A percentile compares a stretch with the other conserved stretches of the same genome.
Evolutionary conservation across 2,797 vertebrate species (phyloP).

Genomic region (Vultur gryphus): DNA sequence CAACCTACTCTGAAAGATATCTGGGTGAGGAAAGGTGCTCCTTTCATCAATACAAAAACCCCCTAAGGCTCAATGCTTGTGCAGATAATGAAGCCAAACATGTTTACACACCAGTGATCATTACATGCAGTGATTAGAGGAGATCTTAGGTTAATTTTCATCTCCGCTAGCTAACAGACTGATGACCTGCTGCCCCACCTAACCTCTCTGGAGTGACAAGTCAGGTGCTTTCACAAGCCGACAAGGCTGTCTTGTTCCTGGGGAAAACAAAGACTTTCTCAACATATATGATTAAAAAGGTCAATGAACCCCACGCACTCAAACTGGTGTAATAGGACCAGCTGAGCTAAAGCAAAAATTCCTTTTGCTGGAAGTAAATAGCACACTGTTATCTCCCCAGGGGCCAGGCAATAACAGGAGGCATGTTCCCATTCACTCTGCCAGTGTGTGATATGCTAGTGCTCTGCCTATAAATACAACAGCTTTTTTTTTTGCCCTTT

Average conservation of each 20-base stretch:
- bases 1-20: conserved; percentile 24
- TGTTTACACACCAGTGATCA: conserved; percentile 25
- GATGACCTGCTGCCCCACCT: conserved; percentile 50
- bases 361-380: conserved; percentile 53
- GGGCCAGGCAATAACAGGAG: conserved; percentile 50
- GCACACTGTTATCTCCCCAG: conserved; percentile 50
- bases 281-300: conserved; percentile 38
- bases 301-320: conserved; percentile 1
- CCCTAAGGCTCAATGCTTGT: not conserved
- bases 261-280: conserved; percentile 30
- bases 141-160: conserved; percentile 66
- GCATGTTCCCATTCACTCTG: conserved; percentile 44
- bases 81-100: conserved; percentile 47
- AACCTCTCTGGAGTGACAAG: conserved; percentile 11
- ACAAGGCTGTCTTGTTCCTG: not conserved
- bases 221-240: conserved; percentile 34
- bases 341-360: conserved; percentile 51
- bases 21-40: conserved; percentile 42
- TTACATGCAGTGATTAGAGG: conserved; percentile 41
- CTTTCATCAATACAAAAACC: conserved; percentile 17
- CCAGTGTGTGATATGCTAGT: conserved; percentile 13
- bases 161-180: conserved; percentile 44
- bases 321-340: not conserved
- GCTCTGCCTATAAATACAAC: conserved; percentile 46
- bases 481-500: not conserved